phyloP scores from a whole-genome alignment of 2,888 invertebrate genomes.

The Sialis lutaria region DNA sequence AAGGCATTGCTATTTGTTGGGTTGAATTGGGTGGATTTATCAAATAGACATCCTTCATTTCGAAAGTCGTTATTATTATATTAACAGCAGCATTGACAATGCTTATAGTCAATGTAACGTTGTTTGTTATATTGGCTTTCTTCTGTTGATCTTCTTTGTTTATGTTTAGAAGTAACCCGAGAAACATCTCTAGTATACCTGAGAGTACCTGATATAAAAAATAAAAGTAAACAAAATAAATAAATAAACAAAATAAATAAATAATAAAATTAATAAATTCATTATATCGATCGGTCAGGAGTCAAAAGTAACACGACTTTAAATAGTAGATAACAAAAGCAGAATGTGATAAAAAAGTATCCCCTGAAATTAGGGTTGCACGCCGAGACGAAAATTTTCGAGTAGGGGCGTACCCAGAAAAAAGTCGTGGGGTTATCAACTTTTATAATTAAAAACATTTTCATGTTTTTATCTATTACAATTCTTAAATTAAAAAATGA shows the following conservation, averaged over 20 bases:
- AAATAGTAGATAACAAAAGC: too few species aligned
- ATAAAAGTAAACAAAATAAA: slow-evolving; percentile 16
- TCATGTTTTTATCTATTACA: too few species aligned
- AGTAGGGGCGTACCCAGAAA: too few species aligned
- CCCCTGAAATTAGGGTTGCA: too few species aligned
- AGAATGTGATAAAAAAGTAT: too few species aligned
- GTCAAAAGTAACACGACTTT: neutral
- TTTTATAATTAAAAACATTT: too few species aligned
- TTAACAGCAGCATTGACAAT: slow-evolving; percentile 39
- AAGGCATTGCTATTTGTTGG: neutral
- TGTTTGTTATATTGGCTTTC: slow-evolving; percentile 41
- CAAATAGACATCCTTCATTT: slow-evolving; percentile 23
- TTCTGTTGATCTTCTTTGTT: slow-evolving; percentile 39
- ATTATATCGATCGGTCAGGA: neutral
- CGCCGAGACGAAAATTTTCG: too few species aligned
- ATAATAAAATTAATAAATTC: slow-evolving; percentile 8
- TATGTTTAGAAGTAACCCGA: slow-evolving; percentile 40
- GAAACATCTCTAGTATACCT: slow-evolving; percentile 37
- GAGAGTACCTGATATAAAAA: slow-evolving; percentile 32
- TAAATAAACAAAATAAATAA: slow-evolving; percentile 12
- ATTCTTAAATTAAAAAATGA: too few species aligned
- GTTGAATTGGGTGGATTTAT: too few species aligned
- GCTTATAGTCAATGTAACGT: slow-evolving; percentile 38
- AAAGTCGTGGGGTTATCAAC: too few species aligned
- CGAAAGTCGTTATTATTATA: slow-evolving; percentile 41